Evolutionary conservation across 2,888 invertebrate genomes (phyloP).

Genomic region (Octonoba sinensis): DNA sequence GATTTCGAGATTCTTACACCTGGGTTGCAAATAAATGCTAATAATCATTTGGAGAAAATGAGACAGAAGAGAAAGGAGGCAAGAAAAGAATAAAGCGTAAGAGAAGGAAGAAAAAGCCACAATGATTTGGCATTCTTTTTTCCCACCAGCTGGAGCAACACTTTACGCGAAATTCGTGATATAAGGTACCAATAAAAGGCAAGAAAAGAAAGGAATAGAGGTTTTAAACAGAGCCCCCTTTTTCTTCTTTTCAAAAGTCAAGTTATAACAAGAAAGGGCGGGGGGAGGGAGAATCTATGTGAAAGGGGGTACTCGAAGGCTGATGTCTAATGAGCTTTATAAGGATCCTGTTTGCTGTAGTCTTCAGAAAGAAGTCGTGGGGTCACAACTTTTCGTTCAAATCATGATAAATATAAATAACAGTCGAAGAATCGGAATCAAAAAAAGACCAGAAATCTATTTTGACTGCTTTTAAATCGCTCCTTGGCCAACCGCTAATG

Average conservation of each 20-base stretch:
- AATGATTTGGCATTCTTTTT: slow-evolving; percentile 8
- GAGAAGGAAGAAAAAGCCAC: no score
- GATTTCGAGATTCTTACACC: slow-evolving; percentile 45
- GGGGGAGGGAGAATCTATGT: slow-evolving; percentile 5
- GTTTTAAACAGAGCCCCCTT: slow-evolving; percentile 26
- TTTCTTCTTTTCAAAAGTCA: slow-evolving; percentile 12
- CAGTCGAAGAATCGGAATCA: slow-evolving; percentile 27
- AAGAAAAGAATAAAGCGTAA: neutral
- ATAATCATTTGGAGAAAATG: slow-evolving; percentile 35
- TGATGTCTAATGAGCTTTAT: slow-evolving; percentile 49
- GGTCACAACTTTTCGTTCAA: slow-evolving; percentile 25
- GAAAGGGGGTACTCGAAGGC: neutral
- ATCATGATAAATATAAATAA: slow-evolving; percentile 39
- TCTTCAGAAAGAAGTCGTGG: slow-evolving; percentile 16
- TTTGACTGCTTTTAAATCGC: slow-evolving; percentile 49
- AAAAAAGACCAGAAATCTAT: slow-evolving; percentile 14
- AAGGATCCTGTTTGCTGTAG: slow-evolving; percentile 41
- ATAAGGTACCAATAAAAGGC: slow-evolving; percentile 35
- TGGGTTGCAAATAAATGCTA: slow-evolving; percentile 55
- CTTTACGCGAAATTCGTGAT: slow-evolving; percentile 57
- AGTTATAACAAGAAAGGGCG: slow-evolving; percentile 27
- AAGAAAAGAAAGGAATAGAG: slow-evolving; percentile 17
- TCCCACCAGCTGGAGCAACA: slow-evolving; percentile 43
- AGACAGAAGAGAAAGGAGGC: slow-evolving; percentile 2
- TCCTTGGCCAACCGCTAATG: slow-evolving; percentile 8